Evolutionary conservation across 1,140 invertebrate genomes (phyloP), one percentile per base, ranked within the genome.

Genomic region (Orchesella cincta): DNA sequence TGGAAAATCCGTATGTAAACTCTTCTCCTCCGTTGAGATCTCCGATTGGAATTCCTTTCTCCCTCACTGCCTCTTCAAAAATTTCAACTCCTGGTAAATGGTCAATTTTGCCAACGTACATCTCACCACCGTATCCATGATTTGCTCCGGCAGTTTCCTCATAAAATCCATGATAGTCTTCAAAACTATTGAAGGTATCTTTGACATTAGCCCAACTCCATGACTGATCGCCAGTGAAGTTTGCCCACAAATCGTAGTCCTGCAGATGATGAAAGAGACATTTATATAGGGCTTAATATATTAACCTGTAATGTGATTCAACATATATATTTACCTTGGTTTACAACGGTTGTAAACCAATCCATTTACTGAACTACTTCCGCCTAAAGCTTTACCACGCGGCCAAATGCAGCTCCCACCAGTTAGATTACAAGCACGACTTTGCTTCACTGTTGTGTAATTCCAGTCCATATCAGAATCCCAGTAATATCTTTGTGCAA

Each of bases 281-380:
- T 16, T 14, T 5, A 8, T 62, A 14, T 28, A 5, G 23, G 5
- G 23, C 16, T 5, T 18, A 62, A 14, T 12, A 62, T 12, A 16
- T 5, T 14, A 62, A 16, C 3, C 23, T 62, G 3, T 26, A 5
- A 26, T 8, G 8, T 62, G 54, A n/a, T n/a, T n/a, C n/a, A n/a
- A n/a, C n/a, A n/a, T n/a, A n/a, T n/a, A n/a, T n/a, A n/a, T n/a
- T n/a, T n/a, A 96, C 51, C 89, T 86, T 14, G 84, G 86, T 83
- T 92, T 89, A 0, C 90, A 91, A 75, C 91, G 84, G 0, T 90
- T 88, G 82, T 92, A 92, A 64, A 91, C 88, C 90, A 93, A 90
- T 29, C 87, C 89, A 82, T 91, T 91, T 16, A 91, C 85, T 1
- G 87, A 86, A 36, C 89, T 90, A n/a, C 89, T 89, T 8, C 90